A percentile compares a stretch with the other conserved stretches of the same genome.
These are phyloP conservation scores for Candidula unifasciata DNA, from an alignment of 2,888 invertebrate genomes.

Conservation along the genomic window DNA sequence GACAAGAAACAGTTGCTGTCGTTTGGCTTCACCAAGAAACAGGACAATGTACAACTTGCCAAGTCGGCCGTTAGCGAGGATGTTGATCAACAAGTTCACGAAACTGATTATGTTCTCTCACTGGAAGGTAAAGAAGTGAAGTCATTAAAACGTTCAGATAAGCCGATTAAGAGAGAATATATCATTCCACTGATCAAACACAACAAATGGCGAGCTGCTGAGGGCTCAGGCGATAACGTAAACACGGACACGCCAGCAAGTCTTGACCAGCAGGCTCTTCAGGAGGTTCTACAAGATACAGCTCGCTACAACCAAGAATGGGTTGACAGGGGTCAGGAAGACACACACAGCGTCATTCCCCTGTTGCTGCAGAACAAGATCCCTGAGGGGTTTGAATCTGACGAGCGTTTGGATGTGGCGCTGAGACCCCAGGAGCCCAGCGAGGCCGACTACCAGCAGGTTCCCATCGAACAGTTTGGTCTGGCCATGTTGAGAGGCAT, in stretches of 20 bases:
- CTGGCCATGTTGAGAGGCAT: slow-evolving; percentile 95
- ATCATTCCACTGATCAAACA: slow-evolving; percentile 78
- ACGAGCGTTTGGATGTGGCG: slow-evolving; percentile 78
- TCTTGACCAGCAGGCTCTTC: slow-evolving; percentile 67
- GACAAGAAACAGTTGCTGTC: slow-evolving; percentile 59
- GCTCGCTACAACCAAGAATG: slow-evolving; percentile 66
- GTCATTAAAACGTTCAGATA: slow-evolving; percentile 54
- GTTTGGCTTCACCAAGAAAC: slow-evolving; percentile 67
- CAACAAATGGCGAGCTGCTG: slow-evolving; percentile 75
- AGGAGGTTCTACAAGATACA: slow-evolving; percentile 70
- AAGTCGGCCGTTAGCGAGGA: slow-evolving; percentile 57
- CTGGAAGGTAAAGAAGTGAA: slow-evolving; percentile 64
- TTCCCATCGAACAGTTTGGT: slow-evolving; percentile 89
- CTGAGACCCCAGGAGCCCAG: slow-evolving; percentile 77
- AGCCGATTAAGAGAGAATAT: slow-evolving; percentile 61
- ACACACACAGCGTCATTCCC: slow-evolving; percentile 73
- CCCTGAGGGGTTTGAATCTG: slow-evolving; percentile 79
- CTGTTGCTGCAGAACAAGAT: slow-evolving; percentile 78
- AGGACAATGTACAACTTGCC: slow-evolving; percentile 60
- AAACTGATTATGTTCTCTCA: slow-evolving; percentile 62
- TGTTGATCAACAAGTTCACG: slow-evolving; percentile 53
- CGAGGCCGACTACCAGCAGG: slow-evolving; percentile 83
- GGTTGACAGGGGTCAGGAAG: slow-evolving; percentile 61
- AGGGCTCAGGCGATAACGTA: slow-evolving; percentile 18
- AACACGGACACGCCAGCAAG: not conserved